These are phyloP conservation scores for Campoplex capitator DNA, from an alignment of 2,888 invertebrate genomes.

Conservation along the genomic window DNA sequence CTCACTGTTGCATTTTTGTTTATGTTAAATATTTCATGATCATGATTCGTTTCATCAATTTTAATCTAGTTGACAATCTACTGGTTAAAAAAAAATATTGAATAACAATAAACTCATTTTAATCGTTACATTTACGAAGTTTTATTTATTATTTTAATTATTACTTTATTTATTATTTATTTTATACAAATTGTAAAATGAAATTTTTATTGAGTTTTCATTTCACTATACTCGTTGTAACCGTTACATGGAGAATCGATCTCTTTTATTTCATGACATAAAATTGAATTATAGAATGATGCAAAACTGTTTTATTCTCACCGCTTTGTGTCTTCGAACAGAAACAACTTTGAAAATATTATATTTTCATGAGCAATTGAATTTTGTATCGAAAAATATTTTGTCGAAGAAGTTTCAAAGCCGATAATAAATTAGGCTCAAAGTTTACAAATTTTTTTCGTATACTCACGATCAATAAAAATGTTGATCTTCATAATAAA, in stretches of 20 bases:
- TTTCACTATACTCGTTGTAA: not conserved
- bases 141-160: no score
- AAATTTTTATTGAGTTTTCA: not conserved
- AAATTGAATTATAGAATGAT: not conserved
- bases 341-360: not conserved
- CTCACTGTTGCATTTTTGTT: not conserved
- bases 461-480: conserved; percentile 48
- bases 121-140: no score
- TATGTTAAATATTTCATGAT: not conserved
- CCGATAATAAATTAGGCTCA: not conserved
- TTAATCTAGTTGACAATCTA: not conserved
- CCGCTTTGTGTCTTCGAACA: not conserved
- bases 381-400: not conserved
- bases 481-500: conserved; percentile 24
- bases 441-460: not conserved
- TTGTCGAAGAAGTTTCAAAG: not conserved
- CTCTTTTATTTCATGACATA: not conserved
- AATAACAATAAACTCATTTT: not conserved
- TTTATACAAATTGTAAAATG: no score
- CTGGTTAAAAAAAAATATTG: not conserved
- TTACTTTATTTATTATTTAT: no score
- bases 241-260: not conserved
- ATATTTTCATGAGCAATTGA: not conserved
- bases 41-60: not conserved
- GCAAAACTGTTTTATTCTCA: not conserved